Base-by-base conservation (phyloP, 1,140 invertebrate species). In the Marisa cornuarietis region DNA sequence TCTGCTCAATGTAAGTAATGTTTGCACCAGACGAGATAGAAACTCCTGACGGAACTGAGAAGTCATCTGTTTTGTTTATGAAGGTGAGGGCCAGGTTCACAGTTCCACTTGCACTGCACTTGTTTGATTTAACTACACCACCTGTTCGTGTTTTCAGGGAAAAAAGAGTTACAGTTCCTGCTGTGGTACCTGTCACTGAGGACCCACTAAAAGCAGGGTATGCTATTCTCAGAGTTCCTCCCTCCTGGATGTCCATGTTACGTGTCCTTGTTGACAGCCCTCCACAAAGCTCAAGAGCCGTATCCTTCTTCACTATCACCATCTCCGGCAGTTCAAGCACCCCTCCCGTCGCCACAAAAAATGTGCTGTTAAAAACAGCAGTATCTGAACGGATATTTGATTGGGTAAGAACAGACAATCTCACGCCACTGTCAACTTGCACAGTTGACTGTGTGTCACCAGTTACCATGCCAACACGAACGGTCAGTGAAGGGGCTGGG, bases 271-370 rank as follows among this genome's bases (percentile, higher is more conserved):
- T 42, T 24, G 82, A 80, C 66, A 87, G 63, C 20, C 73, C 81
- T 26, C 87, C 87, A 81, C 86, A 87, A 31, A 87, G 63, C 66
- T 87, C 82, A 22, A 88, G 75, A 4, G 58, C 26, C 24, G 73
- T 80, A 24, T 75, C 81, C 74, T 83, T 80, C 51, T 86, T 79
- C 20, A 88, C 69, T 9, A 85, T 79, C 11, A 85, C 82, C 63
- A 66, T 80, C 61, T 81, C 78, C 18, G 87, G 87, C 5, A 87
- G 78, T 31, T 87, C 85, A 54, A 88, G 71, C 65, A 84, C 65
- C 0, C 83, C 87, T 58, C 76, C 76, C 13, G 83, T n/a, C 24
- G 66, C 65, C 10, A 87, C 85, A 78, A 79, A 75, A 42, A 87
- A 52, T 14, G 83, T 71, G 52, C 14, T 72, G 68, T 79, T 79